Conservation (phyloP, 2,113 vertebrate species). For the Lagopus muta region DNA sequence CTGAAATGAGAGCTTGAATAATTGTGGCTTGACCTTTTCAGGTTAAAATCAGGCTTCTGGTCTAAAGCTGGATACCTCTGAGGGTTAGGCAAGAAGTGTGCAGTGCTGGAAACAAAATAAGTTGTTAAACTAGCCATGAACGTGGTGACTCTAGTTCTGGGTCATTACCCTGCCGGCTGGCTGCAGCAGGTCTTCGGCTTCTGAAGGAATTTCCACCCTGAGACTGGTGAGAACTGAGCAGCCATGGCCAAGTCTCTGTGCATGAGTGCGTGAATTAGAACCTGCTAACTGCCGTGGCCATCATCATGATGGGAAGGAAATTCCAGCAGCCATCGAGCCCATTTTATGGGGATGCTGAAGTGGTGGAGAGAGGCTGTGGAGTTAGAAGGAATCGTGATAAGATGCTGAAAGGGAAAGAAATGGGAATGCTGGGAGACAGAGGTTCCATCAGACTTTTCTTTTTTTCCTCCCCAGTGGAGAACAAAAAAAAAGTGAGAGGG, state of each 20-base stretch:
- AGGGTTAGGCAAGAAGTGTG: background rate
- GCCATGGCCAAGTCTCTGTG: background rate
- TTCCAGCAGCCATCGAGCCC: background rate
- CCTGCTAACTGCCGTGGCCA: conserved; percentile 2
- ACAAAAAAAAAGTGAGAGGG: background rate
- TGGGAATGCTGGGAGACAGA: background rate
- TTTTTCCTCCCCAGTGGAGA: background rate
- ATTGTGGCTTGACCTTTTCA: background rate
- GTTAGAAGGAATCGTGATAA: background rate
- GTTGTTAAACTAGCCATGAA: conserved; percentile 33
- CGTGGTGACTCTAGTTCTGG: conserved; percentile 41
- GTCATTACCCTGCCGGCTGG: background rate
- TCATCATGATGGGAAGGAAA: background rate
- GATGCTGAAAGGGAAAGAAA: conserved; percentile 1
- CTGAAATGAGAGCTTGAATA: background rate
- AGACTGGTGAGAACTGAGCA: conserved; percentile 17
- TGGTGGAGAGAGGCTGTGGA: background rate
- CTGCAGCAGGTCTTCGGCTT: background rate
- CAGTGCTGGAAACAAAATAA: background rate
- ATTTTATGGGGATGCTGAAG: background rate
- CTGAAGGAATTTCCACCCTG: conserved; percentile 15
- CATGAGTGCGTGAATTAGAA: background rate
- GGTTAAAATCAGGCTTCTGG: background rate
- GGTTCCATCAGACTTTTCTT: background rate
- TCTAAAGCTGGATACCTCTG: background rate